Conservation (phyloP, 2,888 invertebrate species). For the Erebia aethiops region DNA sequence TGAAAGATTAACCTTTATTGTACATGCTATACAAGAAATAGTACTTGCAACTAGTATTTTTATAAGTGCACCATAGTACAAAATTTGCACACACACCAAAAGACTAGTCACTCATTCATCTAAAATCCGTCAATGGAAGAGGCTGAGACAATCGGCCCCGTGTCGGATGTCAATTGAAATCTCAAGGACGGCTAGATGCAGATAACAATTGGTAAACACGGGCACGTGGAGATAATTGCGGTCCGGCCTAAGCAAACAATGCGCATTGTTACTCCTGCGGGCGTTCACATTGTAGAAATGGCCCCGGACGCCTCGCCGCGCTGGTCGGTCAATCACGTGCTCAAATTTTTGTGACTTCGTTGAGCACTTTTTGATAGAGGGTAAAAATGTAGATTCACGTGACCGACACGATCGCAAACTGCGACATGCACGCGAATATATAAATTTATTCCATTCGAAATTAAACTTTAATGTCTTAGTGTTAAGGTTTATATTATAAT, state of each 20-base stretch:
- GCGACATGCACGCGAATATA: too few species aligned
- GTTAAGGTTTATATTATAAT: too few species aligned
- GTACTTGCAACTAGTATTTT: too few species aligned
- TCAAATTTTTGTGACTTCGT: conserved; percentile 17
- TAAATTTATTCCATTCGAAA: too few species aligned
- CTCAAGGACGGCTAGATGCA: conserved; percentile 69
- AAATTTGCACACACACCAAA: not conserved
- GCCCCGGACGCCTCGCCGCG: conserved; percentile 24
- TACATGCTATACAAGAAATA: too few species aligned
- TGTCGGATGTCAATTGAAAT: conserved; percentile 48
- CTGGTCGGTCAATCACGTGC: conserved; percentile 11
- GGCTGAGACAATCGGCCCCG: conserved; percentile 32
- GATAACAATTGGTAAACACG: conserved; percentile 75
- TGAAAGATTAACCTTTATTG: too few species aligned
- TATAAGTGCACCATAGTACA: not conserved
- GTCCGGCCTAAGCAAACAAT: conserved; percentile 68
- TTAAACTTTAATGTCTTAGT: too few species aligned
- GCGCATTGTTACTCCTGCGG: conserved; percentile 59
- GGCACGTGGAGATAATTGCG: conserved; percentile 71
- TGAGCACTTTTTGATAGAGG: too few species aligned
- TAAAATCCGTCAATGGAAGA: conserved; percentile 34
- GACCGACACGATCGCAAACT: too few species aligned
- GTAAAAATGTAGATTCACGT: too few species aligned
- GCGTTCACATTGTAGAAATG: conserved; percentile 46
- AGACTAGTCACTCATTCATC: conserved; percentile 34